phyloP scores from a whole-genome alignment of 2,888 invertebrate species.

The Clunio marinus region DNA sequence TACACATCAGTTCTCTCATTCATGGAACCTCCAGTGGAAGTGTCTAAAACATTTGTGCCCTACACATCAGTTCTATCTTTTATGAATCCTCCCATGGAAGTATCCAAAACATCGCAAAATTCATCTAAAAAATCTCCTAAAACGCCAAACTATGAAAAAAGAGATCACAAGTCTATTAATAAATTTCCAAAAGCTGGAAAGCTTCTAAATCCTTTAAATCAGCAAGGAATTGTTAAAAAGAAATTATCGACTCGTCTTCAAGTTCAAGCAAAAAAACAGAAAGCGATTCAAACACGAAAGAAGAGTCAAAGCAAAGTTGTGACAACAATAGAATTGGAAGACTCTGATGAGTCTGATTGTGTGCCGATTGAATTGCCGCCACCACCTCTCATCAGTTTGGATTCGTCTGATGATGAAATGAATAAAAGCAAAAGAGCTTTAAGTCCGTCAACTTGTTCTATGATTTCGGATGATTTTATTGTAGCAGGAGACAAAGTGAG shows the following conservation, averaged over 20 bases:
- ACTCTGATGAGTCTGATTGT: slow-evolving; percentile 45
- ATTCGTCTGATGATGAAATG: slow-evolving; percentile 44
- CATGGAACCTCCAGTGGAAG: not conserved
- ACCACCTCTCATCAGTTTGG: slow-evolving; percentile 46
- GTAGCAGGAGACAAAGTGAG: slow-evolving; percentile 47
- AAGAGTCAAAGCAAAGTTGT: not conserved
- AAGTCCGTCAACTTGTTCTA: slow-evolving; percentile 44
- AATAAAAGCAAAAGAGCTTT: slow-evolving; percentile 3
- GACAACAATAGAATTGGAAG: slow-evolving; percentile 16
- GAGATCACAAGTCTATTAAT: not conserved
- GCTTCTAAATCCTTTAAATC: slow-evolving; percentile 13
- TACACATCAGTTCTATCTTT: not conserved
- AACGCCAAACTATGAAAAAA: not conserved
- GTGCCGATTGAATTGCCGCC: slow-evolving; percentile 46
- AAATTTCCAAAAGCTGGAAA: slow-evolving; percentile 20
- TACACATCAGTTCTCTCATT: not conserved
- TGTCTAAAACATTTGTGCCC: not conserved
- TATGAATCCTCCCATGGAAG: not conserved
- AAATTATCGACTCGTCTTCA: slow-evolving; percentile 7
- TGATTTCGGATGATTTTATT: slow-evolving; percentile 50
- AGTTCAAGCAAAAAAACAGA: slow-evolving; percentile 16
- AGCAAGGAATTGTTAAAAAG: slow-evolving; percentile 8
- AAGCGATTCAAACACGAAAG: not conserved
- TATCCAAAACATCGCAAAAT: no score
- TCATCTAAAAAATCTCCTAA: no score